phyloP scores from a whole-genome alignment of 92 coral and sea anemone genomes.

The Zoanthus sansibaricus region DNA sequence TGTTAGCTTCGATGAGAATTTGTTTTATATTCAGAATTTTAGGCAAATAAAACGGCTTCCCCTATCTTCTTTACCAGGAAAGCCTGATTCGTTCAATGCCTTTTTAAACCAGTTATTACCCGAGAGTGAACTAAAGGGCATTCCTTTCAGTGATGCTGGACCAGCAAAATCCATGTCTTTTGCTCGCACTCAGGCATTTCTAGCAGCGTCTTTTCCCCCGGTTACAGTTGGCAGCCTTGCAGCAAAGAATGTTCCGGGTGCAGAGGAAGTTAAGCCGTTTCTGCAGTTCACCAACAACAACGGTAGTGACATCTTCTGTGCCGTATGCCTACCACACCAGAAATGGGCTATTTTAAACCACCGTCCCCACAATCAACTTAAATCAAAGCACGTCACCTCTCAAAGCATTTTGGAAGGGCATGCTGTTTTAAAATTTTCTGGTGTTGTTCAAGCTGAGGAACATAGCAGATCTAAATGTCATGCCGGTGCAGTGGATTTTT shows the following conservation, averaged over 20 bases:
- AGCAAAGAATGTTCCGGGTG: constrained; percentile 21
- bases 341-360: constrained; percentile 48
- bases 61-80: constrained; percentile 50
- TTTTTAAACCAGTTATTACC: constrained; percentile 27
- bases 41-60: constrained; percentile 35
- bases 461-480: constrained; percentile 41
- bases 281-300: constrained; percentile 51
- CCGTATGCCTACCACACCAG: constrained; percentile 47
- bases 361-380: constrained; percentile 29
- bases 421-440: constrained; percentile 42
- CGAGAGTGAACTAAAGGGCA: neutral
- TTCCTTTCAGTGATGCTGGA: constrained; percentile 11
- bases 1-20: neutral
- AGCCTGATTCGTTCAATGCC: constrained; percentile 41
- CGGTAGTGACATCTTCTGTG: constrained; percentile 40
- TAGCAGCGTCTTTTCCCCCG: constrained; percentile 57
- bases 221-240: constrained; percentile 54
- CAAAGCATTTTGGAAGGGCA: constrained; percentile 40
- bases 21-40: constrained; percentile 50
- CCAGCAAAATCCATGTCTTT: constrained; percentile 12
- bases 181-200: constrained; percentile 46
- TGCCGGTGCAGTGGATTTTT: constrained; percentile 33
- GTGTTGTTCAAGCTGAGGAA: constrained; percentile 39
- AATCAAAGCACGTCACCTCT: constrained; percentile 23
- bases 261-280: constrained; percentile 42